Conservation (phyloP, 2,797 vertebrate genomes). For the Octomys mimax region DNA sequence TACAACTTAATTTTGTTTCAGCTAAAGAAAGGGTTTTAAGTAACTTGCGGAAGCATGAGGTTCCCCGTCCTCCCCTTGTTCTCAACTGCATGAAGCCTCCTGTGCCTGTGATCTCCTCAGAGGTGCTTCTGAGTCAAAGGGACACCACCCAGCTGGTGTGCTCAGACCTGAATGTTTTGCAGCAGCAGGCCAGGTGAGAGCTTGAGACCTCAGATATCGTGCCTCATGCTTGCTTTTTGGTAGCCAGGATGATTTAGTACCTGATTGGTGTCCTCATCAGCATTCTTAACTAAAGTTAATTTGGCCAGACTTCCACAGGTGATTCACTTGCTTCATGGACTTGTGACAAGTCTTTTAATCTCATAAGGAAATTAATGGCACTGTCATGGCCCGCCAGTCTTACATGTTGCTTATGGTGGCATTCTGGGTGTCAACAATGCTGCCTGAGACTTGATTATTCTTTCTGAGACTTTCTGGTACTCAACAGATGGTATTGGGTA, state of each 20-base stretch:
- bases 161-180: constrained; percentile 92
- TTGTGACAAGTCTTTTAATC: constrained; percentile 53
- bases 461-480: background rate
- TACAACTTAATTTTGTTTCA: constrained; percentile 83
- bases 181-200: constrained; percentile 95
- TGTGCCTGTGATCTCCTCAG: constrained; percentile 92
- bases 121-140: constrained; percentile 91
- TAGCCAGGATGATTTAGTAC: background rate
- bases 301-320: background rate
- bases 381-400: background rate
- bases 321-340: background rate
- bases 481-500: background rate
- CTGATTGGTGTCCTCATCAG: background rate
- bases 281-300: background rate
- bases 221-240: background rate
- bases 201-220: accelerated
- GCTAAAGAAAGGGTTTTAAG: constrained; percentile 94
- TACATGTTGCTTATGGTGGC: background rate
- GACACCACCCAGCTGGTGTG: constrained; percentile 91
- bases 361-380: background rate
- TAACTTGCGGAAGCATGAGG: constrained; percentile 94
- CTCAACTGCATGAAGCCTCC: constrained; percentile 92
- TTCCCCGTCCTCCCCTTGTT: constrained; percentile 89
- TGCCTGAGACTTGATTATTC: constrained; percentile 31
- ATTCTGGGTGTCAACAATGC: background rate